These are phyloP conservation scores for Pristionchus fissidentatus DNA, from an alignment of 2,888 invertebrate genomes.

Conservation along the genomic window DNA sequence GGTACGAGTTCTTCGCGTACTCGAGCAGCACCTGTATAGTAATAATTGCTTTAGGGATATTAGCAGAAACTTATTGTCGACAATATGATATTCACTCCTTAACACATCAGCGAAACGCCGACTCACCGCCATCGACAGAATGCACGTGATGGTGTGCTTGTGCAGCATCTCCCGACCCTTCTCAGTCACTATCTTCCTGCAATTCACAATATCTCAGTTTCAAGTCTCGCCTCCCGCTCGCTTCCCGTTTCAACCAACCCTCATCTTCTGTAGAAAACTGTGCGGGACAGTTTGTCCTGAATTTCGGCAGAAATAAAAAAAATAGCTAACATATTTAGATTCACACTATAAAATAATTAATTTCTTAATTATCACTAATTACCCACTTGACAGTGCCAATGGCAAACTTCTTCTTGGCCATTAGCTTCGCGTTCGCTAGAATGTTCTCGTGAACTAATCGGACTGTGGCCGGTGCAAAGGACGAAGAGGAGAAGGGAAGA, in stretches of 20 bases:
- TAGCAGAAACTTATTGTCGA: not conserved
- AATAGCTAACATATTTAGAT: too few species aligned
- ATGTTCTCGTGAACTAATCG: slow-evolving; percentile 57
- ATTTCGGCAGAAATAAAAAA: too few species aligned
- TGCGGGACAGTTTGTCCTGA: not conserved
- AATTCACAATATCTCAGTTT: not conserved
- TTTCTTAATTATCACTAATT: not conserved
- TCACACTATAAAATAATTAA: too few species aligned
- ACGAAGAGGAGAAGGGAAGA: slow-evolving; percentile 43
- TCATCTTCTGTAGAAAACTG: not conserved
- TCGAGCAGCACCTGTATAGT: slow-evolving; percentile 30
- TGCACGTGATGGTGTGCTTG: slow-evolving; percentile 49
- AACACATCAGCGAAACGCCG: not conserved
- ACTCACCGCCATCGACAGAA: slow-evolving; percentile 29
- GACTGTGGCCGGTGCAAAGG: slow-evolving; percentile 27
- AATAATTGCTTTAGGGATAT: not conserved
- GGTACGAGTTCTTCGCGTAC: slow-evolving; percentile 44
- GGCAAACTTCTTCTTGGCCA: slow-evolving; percentile 60
- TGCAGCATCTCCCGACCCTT: slow-evolving; percentile 58
- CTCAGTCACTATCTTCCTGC: slow-evolving; percentile 54
- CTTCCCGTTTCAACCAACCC: not conserved
- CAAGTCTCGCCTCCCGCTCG: not conserved
- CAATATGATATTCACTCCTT: not conserved
- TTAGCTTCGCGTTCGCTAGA: slow-evolving; percentile 54
- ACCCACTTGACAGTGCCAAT: slow-evolving; percentile 60